Conservation (phyloP, 2,888 invertebrate genomes). For the Deladenus siricidicola region DNA sequence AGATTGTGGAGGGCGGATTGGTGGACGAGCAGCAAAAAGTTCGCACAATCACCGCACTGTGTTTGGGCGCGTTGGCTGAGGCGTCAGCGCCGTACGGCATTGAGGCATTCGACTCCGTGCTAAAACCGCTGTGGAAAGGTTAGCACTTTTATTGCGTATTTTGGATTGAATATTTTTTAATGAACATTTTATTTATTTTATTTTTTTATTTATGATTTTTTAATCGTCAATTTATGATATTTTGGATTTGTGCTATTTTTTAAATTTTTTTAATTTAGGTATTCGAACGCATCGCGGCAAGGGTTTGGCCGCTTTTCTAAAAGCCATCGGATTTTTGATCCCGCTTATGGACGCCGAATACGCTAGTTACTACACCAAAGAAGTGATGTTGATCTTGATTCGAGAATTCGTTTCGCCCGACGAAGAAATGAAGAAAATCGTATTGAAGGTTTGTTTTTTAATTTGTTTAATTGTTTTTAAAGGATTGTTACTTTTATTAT, state of each 20-base stretch:
- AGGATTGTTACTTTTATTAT: background rate
- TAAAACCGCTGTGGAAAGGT: slow-evolving; percentile 96
- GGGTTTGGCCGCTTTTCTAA: slow-evolving; percentile 95
- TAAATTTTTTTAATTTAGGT: slow-evolving; percentile 58
- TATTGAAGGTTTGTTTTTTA: slow-evolving; percentile 69
- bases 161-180: too few relatives aligned
- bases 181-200: too few relatives aligned
- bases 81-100: slow-evolving; percentile 99
- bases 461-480: background rate
- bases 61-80: slow-evolving; percentile 94
- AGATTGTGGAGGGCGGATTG: slow-evolving; percentile 96
- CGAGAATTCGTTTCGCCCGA: slow-evolving; percentile 99
- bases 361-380: slow-evolving; percentile 96
- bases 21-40: slow-evolving; percentile 97
- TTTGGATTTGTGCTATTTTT: background rate
- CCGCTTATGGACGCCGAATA: slow-evolving; percentile 97
- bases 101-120: slow-evolving; percentile 96
- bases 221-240: background rate
- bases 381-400: slow-evolving; percentile 96
- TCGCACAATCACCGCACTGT: slow-evolving; percentile 93
- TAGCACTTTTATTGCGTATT: too few relatives aligned
- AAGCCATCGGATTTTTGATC: slow-evolving; percentile 97
- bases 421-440: slow-evolving; percentile 99
- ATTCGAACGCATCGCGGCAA: slow-evolving; percentile 74
- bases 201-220: slow-evolving; percentile 1